phyloP scores from a whole-genome alignment of 1,140 invertebrate species.

The Seison nebaliae region DNA sequence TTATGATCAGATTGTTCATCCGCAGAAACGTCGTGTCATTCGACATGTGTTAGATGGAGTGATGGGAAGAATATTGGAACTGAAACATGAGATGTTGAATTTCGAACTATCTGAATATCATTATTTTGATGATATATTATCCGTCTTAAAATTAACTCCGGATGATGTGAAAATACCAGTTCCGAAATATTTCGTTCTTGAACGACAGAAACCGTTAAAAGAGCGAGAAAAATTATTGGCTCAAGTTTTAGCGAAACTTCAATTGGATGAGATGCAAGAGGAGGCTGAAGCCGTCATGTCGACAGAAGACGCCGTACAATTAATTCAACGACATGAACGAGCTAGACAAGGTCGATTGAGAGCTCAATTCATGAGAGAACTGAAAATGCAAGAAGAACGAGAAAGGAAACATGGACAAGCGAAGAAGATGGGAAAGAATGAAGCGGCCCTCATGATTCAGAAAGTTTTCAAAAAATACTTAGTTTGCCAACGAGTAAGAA shows the following conservation, averaged over 20 bases:
- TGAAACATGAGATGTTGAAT: slow-evolving; percentile 50
- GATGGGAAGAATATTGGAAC: slow-evolving; percentile 40
- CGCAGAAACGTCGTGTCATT: slow-evolving; percentile 56
- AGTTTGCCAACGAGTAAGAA: slow-evolving; percentile 21
- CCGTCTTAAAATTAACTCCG: slow-evolving; percentile 35
- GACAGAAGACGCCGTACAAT: slow-evolving; percentile 49
- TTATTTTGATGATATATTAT: slow-evolving; percentile 50
- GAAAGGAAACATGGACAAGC: slow-evolving; percentile 18
- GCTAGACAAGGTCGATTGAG: slow-evolving; percentile 50
- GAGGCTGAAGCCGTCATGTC: slow-evolving; percentile 34
- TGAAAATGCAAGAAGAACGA: slow-evolving; percentile 41
- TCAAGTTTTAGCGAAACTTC: slow-evolving; percentile 24
- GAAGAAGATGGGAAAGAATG: slow-evolving; percentile 22
- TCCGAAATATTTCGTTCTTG: slow-evolving; percentile 30
- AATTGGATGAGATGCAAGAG: slow-evolving; percentile 21
- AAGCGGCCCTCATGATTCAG: slow-evolving; percentile 25
- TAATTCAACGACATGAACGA: slow-evolving; percentile 63
- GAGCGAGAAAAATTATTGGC: slow-evolving; percentile 26
- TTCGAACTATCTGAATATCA: slow-evolving; percentile 55
- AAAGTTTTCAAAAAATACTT: slow-evolving; percentile 23
- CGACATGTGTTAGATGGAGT: slow-evolving; percentile 47
- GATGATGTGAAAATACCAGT: slow-evolving; percentile 33
- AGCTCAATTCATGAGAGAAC: slow-evolving; percentile 34
- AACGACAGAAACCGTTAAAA: slow-evolving; percentile 22
- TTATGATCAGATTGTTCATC: slow-evolving; percentile 66